Conservation (phyloP, 2,888 invertebrate genomes). For the Melanostoma scalare region DNA sequence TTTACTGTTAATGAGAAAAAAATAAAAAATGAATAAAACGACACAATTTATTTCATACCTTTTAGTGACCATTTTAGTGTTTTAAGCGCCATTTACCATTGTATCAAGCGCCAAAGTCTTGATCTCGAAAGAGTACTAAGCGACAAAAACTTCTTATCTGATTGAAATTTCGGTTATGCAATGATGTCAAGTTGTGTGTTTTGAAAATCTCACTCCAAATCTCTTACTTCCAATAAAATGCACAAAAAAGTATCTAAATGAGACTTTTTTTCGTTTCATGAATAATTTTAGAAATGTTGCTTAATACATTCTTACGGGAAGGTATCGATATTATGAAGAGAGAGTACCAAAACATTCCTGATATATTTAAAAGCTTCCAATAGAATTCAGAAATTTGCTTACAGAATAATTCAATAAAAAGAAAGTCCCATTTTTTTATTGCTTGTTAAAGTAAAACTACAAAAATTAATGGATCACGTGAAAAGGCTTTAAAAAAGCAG, state of each 20-base stretch:
- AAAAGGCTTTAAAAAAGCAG: too few relatives aligned
- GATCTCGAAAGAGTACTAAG: conserved; percentile 1
- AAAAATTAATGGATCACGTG: too few relatives aligned
- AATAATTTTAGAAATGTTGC: neutral
- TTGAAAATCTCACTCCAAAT: neutral
- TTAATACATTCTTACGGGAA: conserved; percentile 4
- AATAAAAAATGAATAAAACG: conserved; percentile 1
- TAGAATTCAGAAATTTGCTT: too few relatives aligned
- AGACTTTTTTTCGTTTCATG: neutral
- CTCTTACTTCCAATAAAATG: neutral
- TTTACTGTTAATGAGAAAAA: neutral
- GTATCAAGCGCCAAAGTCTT: conserved; percentile 2
- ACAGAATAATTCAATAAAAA: too few relatives aligned
- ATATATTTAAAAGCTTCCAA: too few relatives aligned
- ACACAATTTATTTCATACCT: neutral
- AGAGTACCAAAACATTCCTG: too few relatives aligned
- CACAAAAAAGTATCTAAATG: conserved; percentile 2
- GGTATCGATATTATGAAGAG: neutral
- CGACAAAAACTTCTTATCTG: conserved; percentile 3
- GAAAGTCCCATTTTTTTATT: too few relatives aligned
- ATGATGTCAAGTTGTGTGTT: conserved; percentile 1
- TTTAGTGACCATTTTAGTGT: neutral
- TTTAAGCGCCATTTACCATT: neutral
- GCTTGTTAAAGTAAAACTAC: too few relatives aligned
- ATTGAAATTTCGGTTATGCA: neutral